Evolutionary conservation across 2,888 invertebrate genomes (phyloP), one percentile per base, ranked within the genome.

Genomic region (Eurytoma adleriae): DNA sequence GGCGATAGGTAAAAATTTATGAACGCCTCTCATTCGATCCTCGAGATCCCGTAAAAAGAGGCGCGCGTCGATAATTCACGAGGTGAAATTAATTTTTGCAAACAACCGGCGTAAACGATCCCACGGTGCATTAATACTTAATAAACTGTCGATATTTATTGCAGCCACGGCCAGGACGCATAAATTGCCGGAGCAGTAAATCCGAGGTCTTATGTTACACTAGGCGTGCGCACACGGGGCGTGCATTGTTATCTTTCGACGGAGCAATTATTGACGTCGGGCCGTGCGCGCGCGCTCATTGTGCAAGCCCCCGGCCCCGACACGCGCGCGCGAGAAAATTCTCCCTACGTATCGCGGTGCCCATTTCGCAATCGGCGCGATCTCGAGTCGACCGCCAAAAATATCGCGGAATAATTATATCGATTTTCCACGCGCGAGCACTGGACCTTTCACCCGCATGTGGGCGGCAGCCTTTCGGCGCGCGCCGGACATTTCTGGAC

Each of bases 241-340:
- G 10, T 40, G 50, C 71, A 71, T 71, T 71, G 71, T 71, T 71
- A 48, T 61, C 71, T 61, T 50, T 61, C 48, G 50, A 27, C 61
- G 24, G n/a, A 59, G 48, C 71, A 71, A 61, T 71, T 71, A 71
- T 71, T 50, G 71, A 71, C 50, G 16, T 71, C 71, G 27, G 52
- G n/a, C 3, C 13, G 18, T n/a, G 10, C 1, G 18, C 24, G 18
- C 24, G 10, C 56, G 30, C 57, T 18, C 30, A 57, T 69, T 69
- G 69, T 57, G 69, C 57, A 69, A 69, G 20, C 3, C 24, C n/a
- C 12, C 27, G 3, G 16, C 50, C 30, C 71, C 10, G 48, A 24
- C 50, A 16, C 12, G 18, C 50, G n/a, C 50, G 2, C 48, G 70
- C 7, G 20, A 70, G 48, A 30, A 13, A 59, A 48, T 14, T 54